Percentiles rank a stretch among this genome's conserved stretches.
These are phyloP conservation scores for Gallinago solitaria DNA, from an alignment of 2,797 vertebrate genomes.

Conservation along the genomic window DNA sequence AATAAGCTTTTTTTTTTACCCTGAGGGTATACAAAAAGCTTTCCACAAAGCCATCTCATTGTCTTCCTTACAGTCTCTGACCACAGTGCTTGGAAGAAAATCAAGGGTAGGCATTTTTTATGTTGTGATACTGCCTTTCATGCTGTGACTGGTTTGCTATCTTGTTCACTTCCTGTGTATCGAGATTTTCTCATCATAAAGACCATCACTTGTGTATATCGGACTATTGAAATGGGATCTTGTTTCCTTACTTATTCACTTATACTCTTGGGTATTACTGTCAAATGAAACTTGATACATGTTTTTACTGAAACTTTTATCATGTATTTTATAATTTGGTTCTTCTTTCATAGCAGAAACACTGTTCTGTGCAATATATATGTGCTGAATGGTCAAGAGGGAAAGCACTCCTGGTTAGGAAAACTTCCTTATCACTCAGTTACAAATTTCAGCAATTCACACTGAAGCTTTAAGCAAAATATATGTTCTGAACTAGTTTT, in stretches of 20 bases:
- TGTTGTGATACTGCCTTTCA: not conserved
- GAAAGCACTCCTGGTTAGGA: not conserved
- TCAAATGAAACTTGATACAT: not conserved
- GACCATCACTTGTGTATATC: not conserved
- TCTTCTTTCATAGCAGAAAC: not conserved
- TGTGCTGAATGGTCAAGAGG: not conserved
- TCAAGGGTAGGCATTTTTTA: not conserved
- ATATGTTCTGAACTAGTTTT: not conserved
- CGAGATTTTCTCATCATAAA: not conserved
- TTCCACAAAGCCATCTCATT: not conserved
- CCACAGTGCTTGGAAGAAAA: not conserved
- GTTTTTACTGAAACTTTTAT: not conserved
- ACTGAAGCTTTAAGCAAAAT: not conserved
- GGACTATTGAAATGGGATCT: not conserved
- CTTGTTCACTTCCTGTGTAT: not conserved
- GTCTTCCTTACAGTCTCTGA: not conserved
- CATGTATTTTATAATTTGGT: not conserved
- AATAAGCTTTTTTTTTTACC: slow-evolving; percentile 1
- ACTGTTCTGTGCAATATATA: not conserved
- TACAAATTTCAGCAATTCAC: not conserved
- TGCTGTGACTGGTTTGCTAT: not conserved
- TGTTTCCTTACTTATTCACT: not conserved
- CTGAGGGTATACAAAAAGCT: not conserved
- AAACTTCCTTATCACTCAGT: not conserved
- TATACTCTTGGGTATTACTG: not conserved